These are phyloP conservation scores for Andricus quercusramuli DNA, from an alignment of 2,888 invertebrate species.

Conservation along the genomic window DNA sequence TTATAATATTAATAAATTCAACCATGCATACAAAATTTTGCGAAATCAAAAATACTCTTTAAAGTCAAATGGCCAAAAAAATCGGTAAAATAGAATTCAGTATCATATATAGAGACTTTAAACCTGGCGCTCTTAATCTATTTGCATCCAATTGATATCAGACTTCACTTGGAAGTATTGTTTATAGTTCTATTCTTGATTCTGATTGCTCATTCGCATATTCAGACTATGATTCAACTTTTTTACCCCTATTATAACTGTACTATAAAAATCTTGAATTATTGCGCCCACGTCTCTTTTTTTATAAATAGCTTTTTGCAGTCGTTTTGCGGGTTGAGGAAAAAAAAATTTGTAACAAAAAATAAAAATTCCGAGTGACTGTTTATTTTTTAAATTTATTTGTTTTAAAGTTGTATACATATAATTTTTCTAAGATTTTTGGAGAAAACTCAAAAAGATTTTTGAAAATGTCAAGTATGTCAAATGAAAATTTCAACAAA, in stretches of 20 bases:
- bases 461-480: too few relatives aligned
- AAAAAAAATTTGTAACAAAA: too few relatives aligned
- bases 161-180: constrained; percentile 1
- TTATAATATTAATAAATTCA: not conserved
- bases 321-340: too few relatives aligned
- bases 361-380: too few relatives aligned
- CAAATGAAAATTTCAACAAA: too few relatives aligned
- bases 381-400: too few relatives aligned
- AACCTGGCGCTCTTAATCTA: not conserved
- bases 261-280: not conserved
- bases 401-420: too few relatives aligned
- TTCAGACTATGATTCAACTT: not conserved
- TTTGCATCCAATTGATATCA: not conserved
- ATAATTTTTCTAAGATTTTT: too few relatives aligned
- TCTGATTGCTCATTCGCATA: constrained; percentile 21
- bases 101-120: not conserved
- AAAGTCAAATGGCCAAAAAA: too few relatives aligned
- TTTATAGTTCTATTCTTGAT: constrained; percentile 11
- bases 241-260: not conserved
- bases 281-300: not conserved
- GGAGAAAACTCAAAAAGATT: too few relatives aligned
- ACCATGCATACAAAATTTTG: not conserved
- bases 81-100: not conserved
- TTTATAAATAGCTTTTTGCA: not conserved
- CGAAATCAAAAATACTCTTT: not conserved